These are phyloP conservation scores for Turnix velox DNA, from an alignment of 2,113 vertebrate genomes.

Conservation along the genomic window DNA sequence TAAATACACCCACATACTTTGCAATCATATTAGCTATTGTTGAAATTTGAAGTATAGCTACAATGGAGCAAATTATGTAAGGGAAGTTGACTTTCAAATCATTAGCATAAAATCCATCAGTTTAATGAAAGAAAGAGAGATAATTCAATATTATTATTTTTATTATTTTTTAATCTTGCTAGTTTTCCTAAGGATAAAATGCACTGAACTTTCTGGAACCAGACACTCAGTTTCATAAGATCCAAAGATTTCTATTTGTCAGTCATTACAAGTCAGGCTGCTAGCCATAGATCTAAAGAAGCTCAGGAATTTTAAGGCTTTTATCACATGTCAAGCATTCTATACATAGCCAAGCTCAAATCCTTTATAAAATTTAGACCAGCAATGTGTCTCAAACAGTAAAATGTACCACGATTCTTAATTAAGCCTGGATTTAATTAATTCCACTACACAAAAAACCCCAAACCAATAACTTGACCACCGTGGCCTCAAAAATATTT, in stretches of 20 bases:
- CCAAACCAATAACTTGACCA: neutral
- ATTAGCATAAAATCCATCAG: neutral
- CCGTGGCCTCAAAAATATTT: neutral
- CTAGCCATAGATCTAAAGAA: conserved; percentile 38
- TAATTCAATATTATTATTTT: conserved; percentile 7
- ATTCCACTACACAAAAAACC: neutral
- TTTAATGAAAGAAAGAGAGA: neutral
- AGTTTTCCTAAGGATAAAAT: conserved; percentile 27
- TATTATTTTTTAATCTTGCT: conserved; percentile 27
- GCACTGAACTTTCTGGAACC: neutral
- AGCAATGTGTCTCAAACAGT: neutral
- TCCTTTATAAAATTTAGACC: neutral
- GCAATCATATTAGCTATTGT: neutral
- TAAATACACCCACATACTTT: neutral
- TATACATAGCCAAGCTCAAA: conserved; percentile 14
- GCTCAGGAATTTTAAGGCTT: conserved; percentile 3
- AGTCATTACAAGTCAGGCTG: neutral
- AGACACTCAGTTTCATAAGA: conserved; percentile 7
- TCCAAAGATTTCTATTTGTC: conserved; percentile 16
- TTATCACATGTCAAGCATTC: neutral
- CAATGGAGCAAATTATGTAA: neutral
- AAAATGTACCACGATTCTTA: conserved; percentile 2
- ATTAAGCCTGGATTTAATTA: neutral
- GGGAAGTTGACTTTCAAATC: neutral
- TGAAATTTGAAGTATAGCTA: neutral